A percentile compares a stretch with the other conserved stretches of the same genome.
Conservation (phyloP, 2,888 invertebrate species). For the Brachyopa scutellaris region DNA sequence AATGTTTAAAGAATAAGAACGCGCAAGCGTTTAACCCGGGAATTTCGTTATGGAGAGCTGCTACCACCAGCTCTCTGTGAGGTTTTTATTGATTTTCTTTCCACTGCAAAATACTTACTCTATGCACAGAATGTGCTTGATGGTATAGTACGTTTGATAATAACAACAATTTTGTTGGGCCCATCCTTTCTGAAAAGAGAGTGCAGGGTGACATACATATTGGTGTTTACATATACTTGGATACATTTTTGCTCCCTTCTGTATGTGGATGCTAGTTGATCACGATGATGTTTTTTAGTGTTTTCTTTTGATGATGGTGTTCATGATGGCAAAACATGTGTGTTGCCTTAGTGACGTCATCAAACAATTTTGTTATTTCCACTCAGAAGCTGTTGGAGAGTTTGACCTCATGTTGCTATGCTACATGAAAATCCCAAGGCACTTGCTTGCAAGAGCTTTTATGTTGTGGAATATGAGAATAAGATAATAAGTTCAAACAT, state of each 20-base stretch:
- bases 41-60: slow-evolving; percentile 76
- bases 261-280: slow-evolving; percentile 48
- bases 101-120: slow-evolving; percentile 57
- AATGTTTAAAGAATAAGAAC: slow-evolving; percentile 74
- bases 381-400: slow-evolving; percentile 20
- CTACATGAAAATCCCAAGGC: slow-evolving; percentile 35
- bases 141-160: slow-evolving; percentile 50
- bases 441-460: slow-evolving; percentile 24
- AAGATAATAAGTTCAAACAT: too few species aligned
- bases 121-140: slow-evolving; percentile 47
- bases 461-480: too few species aligned
- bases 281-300: slow-evolving; percentile 43
- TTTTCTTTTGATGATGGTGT: slow-evolving; percentile 25
- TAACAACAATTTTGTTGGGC: slow-evolving; percentile 61
- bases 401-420: slow-evolving; percentile 55
- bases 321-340: slow-evolving; percentile 39
- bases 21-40: slow-evolving; percentile 82
- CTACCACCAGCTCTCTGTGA: slow-evolving; percentile 46
- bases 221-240: slow-evolving; percentile 24
- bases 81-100: slow-evolving; percentile 65
- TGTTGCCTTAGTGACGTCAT: slow-evolving; percentile 60
- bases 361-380: slow-evolving; percentile 26
- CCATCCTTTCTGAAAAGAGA: slow-evolving; percentile 58
- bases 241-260: slow-evolving; percentile 14
- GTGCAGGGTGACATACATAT: slow-evolving; percentile 36